phyloP scores from a whole-genome alignment of 2,797 vertebrate species.

The Hipposideros larvatus region DNA sequence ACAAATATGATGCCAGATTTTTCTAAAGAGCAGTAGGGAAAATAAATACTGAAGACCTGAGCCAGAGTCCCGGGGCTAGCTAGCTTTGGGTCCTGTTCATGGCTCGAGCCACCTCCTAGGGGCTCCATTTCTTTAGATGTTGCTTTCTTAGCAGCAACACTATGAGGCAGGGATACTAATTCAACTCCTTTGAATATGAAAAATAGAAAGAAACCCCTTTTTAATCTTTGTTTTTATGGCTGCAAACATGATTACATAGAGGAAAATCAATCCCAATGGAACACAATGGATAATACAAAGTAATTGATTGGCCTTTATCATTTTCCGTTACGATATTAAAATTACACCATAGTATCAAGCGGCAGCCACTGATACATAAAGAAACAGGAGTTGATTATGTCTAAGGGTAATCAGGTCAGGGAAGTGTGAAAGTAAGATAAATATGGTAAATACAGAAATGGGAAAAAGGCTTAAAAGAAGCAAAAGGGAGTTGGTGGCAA shows the following conservation, averaged over 20 bases:
- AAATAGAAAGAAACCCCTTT: slow-evolving; percentile 77
- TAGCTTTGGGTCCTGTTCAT: not conserved
- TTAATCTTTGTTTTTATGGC: slow-evolving; percentile 82
- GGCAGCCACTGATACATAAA: slow-evolving; percentile 81
- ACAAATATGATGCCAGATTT: slow-evolving; percentile 60
- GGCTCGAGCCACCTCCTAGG: not conserved
- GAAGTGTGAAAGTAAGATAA: slow-evolving; percentile 84
- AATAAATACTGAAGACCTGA: slow-evolving; percentile 24
- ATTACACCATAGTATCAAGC: slow-evolving; percentile 81
- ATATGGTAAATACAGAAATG: slow-evolving; percentile 79
- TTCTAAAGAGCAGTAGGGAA: slow-evolving; percentile 25
- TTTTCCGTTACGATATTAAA: slow-evolving; percentile 79
- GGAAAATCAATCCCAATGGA: slow-evolving; percentile 79
- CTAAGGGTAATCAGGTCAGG: slow-evolving; percentile 84
- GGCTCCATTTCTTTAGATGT: not conserved
- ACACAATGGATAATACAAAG: slow-evolving; percentile 81
- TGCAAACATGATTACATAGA: slow-evolving; percentile 71
- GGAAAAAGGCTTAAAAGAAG: slow-evolving; percentile 69
- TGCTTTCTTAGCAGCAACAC: not conserved
- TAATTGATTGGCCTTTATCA: slow-evolving; percentile 85
- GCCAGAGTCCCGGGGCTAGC: not conserved
- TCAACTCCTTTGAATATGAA: slow-evolving; percentile 72
- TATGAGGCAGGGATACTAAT: slow-evolving; percentile 44
- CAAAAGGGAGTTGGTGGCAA: slow-evolving; percentile 69
- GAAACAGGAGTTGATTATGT: slow-evolving; percentile 81